Evolutionary conservation across 2,888 invertebrate genomes (phyloP).

Genomic region (Scaptomyza reducta): DNA sequence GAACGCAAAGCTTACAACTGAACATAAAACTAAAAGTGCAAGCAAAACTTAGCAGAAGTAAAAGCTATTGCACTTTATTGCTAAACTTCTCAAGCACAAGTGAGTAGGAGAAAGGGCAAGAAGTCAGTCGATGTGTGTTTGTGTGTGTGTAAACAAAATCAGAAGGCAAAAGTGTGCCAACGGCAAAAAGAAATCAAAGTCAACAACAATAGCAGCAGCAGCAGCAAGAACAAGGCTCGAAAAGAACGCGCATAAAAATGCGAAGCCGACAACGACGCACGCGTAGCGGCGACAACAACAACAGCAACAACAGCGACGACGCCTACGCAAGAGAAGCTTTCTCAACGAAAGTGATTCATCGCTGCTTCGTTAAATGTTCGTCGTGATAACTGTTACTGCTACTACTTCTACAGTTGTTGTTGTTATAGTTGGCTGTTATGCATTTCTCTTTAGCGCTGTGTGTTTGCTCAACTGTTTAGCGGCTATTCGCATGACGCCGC

Average conservation of each 20-base stretch:
- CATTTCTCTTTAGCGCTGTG: conserved; percentile 70
- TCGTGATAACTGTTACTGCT: conserved; percentile 15
- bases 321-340: conserved; percentile 71
- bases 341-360: conserved; percentile 78
- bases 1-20: conserved; percentile 10
- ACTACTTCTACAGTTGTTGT: not conserved
- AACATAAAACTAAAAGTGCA: not conserved
- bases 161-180: conserved; percentile 68
- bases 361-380: conserved; percentile 38
- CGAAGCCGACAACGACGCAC: conserved; percentile 34
- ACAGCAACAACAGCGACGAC: conserved; percentile 26
- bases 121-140: not conserved
- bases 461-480: conserved; percentile 54
- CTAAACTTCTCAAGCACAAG: conserved; percentile 22
- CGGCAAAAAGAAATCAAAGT: conserved; percentile 68
- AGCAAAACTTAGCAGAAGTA: conserved; percentile 1
- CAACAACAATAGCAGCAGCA: conserved; percentile 34
- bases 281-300: conserved; percentile 16
- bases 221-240: conserved; percentile 27
- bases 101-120: conserved; percentile 34
- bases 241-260: conserved; percentile 37
- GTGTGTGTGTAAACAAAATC: conserved; percentile 29
- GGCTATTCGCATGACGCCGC: conserved; percentile 41
- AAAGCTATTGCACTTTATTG: conserved; percentile 10
- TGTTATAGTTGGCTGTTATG: conserved; percentile 49